phyloP scores from a whole-genome alignment of 1,140 invertebrate genomes.

The Batillaria attramentaria region DNA sequence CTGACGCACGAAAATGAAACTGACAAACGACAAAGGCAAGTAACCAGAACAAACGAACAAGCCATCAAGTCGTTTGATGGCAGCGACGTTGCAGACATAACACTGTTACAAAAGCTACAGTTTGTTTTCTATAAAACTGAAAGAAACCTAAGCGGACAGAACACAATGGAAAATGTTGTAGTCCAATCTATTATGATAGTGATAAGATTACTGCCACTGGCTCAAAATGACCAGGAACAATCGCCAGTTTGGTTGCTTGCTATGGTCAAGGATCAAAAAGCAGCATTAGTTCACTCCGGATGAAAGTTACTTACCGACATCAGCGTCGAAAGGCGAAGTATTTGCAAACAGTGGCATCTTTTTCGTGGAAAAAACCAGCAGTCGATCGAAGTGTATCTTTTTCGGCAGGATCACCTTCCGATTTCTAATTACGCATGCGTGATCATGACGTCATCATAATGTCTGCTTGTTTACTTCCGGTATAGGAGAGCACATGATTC shows the following conservation, averaged over 20 bases:
- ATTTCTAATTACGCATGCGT: slow-evolving; percentile 34
- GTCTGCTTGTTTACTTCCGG: slow-evolving; percentile 27
- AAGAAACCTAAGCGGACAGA: neutral
- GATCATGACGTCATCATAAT: slow-evolving; percentile 21
- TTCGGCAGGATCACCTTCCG: slow-evolving; percentile 21
- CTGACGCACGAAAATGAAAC: neutral
- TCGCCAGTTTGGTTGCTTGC: neutral
- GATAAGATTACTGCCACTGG: neutral
- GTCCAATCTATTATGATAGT: neutral
- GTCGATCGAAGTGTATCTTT: neutral
- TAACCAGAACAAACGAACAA: neutral
- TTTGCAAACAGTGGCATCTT: slow-evolving; percentile 76
- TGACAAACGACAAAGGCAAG: neutral
- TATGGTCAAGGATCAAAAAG: neutral
- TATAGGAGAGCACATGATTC: slow-evolving; percentile 7
- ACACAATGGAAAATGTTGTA: neutral
- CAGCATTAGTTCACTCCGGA: neutral
- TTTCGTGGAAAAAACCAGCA: slow-evolving; percentile 19
- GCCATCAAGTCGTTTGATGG: no score
- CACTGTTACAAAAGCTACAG: no score
- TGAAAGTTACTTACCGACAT: slow-evolving; percentile 78
- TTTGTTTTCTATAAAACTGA: neutral
- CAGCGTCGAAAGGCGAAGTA: slow-evolving; percentile 80
- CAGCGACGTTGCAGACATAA: no score
- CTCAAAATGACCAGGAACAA: neutral